Evolutionary conservation across 2,797 vertebrate genomes (phyloP), one percentile per base, ranked within the genome.

Genomic region (Danio tinwini): DNA sequence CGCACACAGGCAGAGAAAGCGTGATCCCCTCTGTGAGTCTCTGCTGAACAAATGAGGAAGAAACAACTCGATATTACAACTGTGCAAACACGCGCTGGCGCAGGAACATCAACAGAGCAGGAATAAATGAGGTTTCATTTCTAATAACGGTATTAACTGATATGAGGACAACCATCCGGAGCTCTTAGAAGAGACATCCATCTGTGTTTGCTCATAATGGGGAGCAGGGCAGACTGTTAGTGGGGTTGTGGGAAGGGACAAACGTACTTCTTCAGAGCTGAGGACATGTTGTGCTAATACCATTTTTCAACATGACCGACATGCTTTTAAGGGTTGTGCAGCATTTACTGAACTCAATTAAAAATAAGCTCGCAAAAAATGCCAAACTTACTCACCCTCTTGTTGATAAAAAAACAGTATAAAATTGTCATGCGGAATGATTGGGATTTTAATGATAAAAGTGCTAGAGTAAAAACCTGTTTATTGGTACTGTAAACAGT

Each of bases 1-100:
- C 70, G 78, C 73, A 71, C 73, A 75, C 56, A 80, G 76, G 64
- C 74, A 78, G 74, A 77, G 69, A 77, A 78, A 80, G 70, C 39
- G 45, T 45, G 68, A 82, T 69, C 16, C 73, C 65, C 53, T 76
- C 61, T 83, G 78, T 70, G 75, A 78, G 16, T 53, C 79, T 79
- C 70, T 73, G 64, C 72, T 63, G 70, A 76, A 49, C 49, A 70
- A 78, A 72, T 37, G 70, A 73, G 42, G 49, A 65, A 21, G 40
- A 52, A 71, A 53, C 67, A 56, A 78, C n/a, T 5, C 47, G 21
- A 72, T 72, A 61, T 47, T 72, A 72, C 39, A 72, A 72, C 77
- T 62, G 47, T 53, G 67, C 67, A 63, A 78, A 71, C 56, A 71
- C 42, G 39, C 13, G 7, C 58, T 63, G 39, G 16, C 47, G n/a